Base-by-base conservation (phyloP, 2,888 invertebrate species). In the Chrysina gloriosa region DNA sequence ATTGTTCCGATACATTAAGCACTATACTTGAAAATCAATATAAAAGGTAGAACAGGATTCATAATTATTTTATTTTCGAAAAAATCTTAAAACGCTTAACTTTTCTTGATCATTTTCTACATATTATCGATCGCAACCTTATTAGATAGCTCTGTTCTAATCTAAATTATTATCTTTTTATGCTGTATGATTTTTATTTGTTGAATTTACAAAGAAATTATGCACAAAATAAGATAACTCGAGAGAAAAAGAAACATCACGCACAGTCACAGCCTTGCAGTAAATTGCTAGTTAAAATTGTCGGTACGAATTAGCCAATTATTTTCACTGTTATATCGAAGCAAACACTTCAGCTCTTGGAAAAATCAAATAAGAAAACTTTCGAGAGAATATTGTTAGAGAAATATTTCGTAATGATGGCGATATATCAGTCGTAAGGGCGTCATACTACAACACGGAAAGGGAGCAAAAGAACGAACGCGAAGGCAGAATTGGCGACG, bases 331-430 rank as follows among this genome's bases (percentile, higher is more conserved):
- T 16, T 19, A 52, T 16, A 19, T 3, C n/a, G 36, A 39, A 14
- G 25, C 27, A 16, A 61, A 61, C 42, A 16, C 27, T 14, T 11
- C 42, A 58, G 11, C 42, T 27, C 11, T 29, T 16, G 16, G n/a
- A 16, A 54, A 34, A 14, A 4, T 19, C 16, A 54, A 54, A 16
- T 19, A 54, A 19, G 7, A 16, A 34, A 61, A 42, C 27, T 58
- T 39, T 42, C 31, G 9, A 9, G n/a, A n/a, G 16, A 31, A 52
- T 52, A 52, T 52, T 52, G 52, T 52, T 52, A 52, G 9, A 52
- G 52, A 34, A 52, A 52, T 52, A 52, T 52, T 61, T 36, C 42
- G 42, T 61, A 42, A 61, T 61, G 42, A 61, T 42, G 58, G n/a
- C 42, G 25, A 29, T 61, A 61, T 61, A 61, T 61, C 45, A 61